Base-by-base conservation (phyloP, 2,113 vertebrate species). In the Microtus oregoni region DNA sequence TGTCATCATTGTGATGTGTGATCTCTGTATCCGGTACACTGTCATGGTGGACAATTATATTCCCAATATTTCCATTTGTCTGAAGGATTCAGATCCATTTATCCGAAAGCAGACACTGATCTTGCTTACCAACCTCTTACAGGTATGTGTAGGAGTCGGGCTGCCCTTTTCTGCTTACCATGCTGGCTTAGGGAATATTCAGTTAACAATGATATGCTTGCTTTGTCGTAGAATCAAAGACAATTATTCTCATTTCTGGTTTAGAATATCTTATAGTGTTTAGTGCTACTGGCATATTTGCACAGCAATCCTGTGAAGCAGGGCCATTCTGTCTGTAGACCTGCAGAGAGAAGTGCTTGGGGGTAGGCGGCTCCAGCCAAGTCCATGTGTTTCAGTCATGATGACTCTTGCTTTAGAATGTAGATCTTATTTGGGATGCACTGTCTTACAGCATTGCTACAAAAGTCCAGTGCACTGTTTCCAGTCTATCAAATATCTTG, bases 61-160 rank as follows among this genome's bases (percentile, higher is more conserved):
- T 2, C 99, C 99, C 89, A 99, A 99, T 96, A 97, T 99, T 68
- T 99, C 99, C 0, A 75, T 99, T 44, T 99, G 99, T 92, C 98
- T 99, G 44, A 98, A 98, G 52, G 99, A 99, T 97, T 55, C 95
- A 0, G 97, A 99, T 0, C 98, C 99, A 0, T 98, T 99, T 44
- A 98, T 99, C 97, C 98, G 99, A n/a, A 99, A 99, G 98, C 99
- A 99, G 96, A 99, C 99, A 0, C 98, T 99, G 55, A 99, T 99
- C 97, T 98, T 99, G 98, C 99, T 99, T 19, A 99, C 99, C 97
- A 99, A 99, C 97, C 99, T 99, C 47, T 98, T 99, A 30, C 99
- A 99, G 99, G 99, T 99, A 68, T 50, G 73, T 1, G 1, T 63
- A 17, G 38, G 67, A 65, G 14, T 61, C 35, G 38, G 8, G 8